Evolutionary conservation across 64 coral and sea anemone genomes (phyloP).

Genomic region (Porites lutea): DNA sequence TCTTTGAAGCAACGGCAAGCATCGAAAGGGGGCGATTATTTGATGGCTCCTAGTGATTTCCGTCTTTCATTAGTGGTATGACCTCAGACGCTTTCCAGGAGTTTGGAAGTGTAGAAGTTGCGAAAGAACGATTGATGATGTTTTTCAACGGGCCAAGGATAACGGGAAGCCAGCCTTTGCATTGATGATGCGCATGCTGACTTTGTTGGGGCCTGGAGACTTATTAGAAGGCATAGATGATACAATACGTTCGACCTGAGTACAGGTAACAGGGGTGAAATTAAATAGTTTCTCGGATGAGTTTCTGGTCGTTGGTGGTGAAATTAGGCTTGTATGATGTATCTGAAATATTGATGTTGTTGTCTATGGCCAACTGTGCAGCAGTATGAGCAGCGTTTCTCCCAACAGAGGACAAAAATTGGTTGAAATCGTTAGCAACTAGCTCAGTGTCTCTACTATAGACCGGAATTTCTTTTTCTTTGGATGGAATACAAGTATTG

Average conservation of each 20-base stretch:
- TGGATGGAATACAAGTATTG: too few species aligned
- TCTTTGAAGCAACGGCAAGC: too few species aligned
- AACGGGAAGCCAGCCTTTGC: background rate
- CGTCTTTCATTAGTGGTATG: too few species aligned
- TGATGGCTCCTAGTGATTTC: too few species aligned
- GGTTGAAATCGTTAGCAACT: background rate
- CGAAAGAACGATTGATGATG: slow-evolving; percentile 1
- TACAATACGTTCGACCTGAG: too few species aligned
- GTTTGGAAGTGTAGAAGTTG: background rate
- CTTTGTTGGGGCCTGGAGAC: too few species aligned
- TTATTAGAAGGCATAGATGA: too few species aligned
- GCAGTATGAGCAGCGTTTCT: background rate
- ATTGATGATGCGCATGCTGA: too few species aligned
- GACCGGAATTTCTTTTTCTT: background rate
- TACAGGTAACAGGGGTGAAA: too few species aligned
- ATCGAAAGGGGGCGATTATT: too few species aligned
- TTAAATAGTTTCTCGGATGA: slow-evolving; percentile 24
- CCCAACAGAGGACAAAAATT: background rate
- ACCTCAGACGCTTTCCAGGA: background rate
- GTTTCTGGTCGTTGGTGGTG: background rate
- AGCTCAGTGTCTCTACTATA: background rate
- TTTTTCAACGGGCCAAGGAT: background rate
- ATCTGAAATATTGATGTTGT: background rate
- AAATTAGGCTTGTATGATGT: background rate
- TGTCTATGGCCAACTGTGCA: background rate